phyloP scores from a whole-genome alignment of 2,113 vertebrate genomes.

The Pachypanchax playfairii region DNA sequence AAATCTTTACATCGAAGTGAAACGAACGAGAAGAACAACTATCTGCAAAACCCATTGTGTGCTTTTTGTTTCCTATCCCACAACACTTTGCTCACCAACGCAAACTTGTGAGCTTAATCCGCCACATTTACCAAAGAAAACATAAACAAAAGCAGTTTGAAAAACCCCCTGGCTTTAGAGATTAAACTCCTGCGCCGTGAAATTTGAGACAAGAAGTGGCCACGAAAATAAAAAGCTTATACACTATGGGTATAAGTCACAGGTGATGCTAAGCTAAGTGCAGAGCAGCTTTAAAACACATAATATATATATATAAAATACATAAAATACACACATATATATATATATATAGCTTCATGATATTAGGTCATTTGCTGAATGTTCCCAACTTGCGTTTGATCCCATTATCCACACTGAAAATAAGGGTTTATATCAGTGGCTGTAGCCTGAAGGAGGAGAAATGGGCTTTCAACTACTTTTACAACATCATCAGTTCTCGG shows the following conservation, averaged over 20 bases:
- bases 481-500: slow-evolving; percentile 37
- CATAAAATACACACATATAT: too few relatives aligned
- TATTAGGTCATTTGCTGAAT: slow-evolving; percentile 11
- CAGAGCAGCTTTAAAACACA: neutral
- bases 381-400: slow-evolving; percentile 29
- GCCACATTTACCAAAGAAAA: neutral
- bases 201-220: slow-evolving; percentile 8
- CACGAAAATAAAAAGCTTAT: neutral
- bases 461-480: slow-evolving; percentile 26
- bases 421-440: slow-evolving; percentile 21
- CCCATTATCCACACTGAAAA: slow-evolving; percentile 15
- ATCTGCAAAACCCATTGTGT: too few relatives aligned
- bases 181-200: neutral
- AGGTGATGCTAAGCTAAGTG: neutral
- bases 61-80: neutral
- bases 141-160: neutral
- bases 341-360: too few relatives aligned
- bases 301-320: neutral
- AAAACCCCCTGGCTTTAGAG: neutral
- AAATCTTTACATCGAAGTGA: neutral
- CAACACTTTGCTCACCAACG: neutral
- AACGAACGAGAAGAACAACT: neutral
- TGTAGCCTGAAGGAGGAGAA: slow-evolving; percentile 30
- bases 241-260: neutral
- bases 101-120: neutral